phyloP scores from a whole-genome alignment of 2,888 invertebrate genomes.

The Diaprepes abbreviatus region DNA sequence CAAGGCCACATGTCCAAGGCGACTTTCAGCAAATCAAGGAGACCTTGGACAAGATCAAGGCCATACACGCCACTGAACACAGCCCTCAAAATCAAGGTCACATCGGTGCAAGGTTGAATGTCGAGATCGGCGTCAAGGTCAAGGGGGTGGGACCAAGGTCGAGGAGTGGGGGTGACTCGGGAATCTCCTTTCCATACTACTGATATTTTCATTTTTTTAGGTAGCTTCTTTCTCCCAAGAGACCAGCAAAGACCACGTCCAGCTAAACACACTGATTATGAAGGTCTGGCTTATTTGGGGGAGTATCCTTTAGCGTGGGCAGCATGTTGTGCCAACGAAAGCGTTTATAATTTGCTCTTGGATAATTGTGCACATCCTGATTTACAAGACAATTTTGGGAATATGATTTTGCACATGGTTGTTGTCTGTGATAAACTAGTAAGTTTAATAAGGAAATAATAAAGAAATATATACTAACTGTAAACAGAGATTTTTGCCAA shows the following conservation, averaged over 20 bases:
- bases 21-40: too few species aligned
- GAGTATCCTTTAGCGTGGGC: conserved; percentile 98
- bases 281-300: conserved; percentile 96
- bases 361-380: conserved; percentile 96
- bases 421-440: conserved; percentile 98
- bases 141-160: too few species aligned
- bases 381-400: conserved; percentile 95
- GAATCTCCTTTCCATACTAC: too few species aligned
- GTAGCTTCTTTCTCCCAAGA: conserved; percentile 93
- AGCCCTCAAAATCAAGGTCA: too few species aligned
- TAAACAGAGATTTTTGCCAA: not conserved
- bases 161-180: too few species aligned
- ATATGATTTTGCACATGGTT: conserved; percentile 99
- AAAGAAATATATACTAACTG: too few species aligned
- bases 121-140: too few species aligned
- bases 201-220: too few species aligned
- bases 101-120: too few species aligned
- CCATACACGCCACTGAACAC: too few species aligned
- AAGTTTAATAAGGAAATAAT: conserved; percentile 59
- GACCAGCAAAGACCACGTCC: conserved; percentile 90
- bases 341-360: conserved; percentile 94
- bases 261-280: conserved; percentile 89
- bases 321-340: conserved; percentile 96
- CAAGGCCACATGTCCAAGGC: too few species aligned
- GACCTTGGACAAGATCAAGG: too few species aligned